phyloP scores from a whole-genome alignment of 1,140 invertebrate species.

The Zaprionus kolodkinae region DNA sequence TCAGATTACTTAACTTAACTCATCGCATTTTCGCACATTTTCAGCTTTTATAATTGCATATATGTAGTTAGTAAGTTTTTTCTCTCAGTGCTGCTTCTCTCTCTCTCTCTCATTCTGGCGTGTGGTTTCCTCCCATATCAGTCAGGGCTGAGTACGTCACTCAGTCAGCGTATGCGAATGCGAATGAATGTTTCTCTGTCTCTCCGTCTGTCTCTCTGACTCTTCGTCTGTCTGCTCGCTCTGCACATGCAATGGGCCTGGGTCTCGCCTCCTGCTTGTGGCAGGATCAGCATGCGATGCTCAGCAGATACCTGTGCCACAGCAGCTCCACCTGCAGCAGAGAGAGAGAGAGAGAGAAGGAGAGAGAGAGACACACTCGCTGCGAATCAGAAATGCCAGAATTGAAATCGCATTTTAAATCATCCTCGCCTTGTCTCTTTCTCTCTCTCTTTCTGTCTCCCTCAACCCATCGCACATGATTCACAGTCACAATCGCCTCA shows the following conservation, averaged over 20 bases:
- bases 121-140: slow-evolving; percentile 73
- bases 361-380: background rate
- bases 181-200: slow-evolving; percentile 37
- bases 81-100: slow-evolving; percentile 25
- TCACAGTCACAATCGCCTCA: slow-evolving; percentile 84
- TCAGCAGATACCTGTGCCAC: slow-evolving; percentile 40
- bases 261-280: slow-evolving; percentile 58
- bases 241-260: slow-evolving; percentile 66
- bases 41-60: background rate
- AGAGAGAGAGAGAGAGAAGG: too few relatives aligned
- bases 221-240: slow-evolving; percentile 19
- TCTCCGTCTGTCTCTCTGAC: slow-evolving; percentile 28
- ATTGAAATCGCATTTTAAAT: slow-evolving; percentile 84
- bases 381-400: slow-evolving; percentile 84
- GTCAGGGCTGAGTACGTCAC: slow-evolving; percentile 75
- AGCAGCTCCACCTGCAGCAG: background rate
- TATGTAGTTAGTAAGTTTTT: background rate
- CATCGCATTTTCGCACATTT: background rate
- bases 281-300: slow-evolving; percentile 77
- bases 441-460: background rate
- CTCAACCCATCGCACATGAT: slow-evolving; percentile 60
- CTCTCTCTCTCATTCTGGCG: background rate
- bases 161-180: slow-evolving; percentile 65
- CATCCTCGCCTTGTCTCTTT: slow-evolving; percentile 58
- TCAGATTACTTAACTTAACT: background rate